These are phyloP conservation scores for Empis livida DNA, from an alignment of 2,888 invertebrate genomes.

Conservation along the genomic window DNA sequence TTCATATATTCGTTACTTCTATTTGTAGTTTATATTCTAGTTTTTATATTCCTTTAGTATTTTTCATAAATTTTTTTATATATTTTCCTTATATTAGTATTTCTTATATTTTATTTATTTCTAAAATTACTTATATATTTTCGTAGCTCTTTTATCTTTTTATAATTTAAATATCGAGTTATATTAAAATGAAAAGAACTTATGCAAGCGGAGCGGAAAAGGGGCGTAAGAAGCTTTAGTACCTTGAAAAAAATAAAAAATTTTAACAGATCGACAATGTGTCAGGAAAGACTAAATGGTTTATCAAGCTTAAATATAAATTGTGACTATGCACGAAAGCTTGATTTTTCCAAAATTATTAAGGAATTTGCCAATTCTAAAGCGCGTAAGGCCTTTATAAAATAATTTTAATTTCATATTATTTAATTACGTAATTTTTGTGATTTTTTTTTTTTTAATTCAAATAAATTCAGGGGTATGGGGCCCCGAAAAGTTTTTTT, in stretches of 20 bases:
- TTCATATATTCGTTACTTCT: too few relatives aligned
- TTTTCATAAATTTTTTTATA: too few relatives aligned
- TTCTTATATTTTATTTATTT: too few relatives aligned
- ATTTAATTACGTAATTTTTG: background rate
- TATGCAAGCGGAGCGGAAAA: too few relatives aligned
- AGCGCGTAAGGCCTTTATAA: background rate
- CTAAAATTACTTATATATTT: too few relatives aligned
- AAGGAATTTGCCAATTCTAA: background rate
- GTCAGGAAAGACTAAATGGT: background rate
- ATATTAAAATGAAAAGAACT: too few relatives aligned
- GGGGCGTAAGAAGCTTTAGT: background rate
- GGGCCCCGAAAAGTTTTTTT: background rate
- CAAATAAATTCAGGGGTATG: background rate
- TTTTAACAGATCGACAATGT: background rate
- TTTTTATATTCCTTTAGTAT: too few relatives aligned
- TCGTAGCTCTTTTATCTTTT: too few relatives aligned
- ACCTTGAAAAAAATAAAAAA: background rate
- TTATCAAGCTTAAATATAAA: background rate
- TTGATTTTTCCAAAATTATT: background rate
- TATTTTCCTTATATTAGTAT: too few relatives aligned
- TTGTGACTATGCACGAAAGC: background rate
- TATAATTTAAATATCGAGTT: too few relatives aligned
- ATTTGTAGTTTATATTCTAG: too few relatives aligned
- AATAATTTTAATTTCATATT: background rate
- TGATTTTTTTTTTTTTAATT: background rate